These are phyloP conservation scores for Typhlichthys subterraneus DNA, from an alignment of 2,797 vertebrate genomes.

Conservation along the genomic window DNA sequence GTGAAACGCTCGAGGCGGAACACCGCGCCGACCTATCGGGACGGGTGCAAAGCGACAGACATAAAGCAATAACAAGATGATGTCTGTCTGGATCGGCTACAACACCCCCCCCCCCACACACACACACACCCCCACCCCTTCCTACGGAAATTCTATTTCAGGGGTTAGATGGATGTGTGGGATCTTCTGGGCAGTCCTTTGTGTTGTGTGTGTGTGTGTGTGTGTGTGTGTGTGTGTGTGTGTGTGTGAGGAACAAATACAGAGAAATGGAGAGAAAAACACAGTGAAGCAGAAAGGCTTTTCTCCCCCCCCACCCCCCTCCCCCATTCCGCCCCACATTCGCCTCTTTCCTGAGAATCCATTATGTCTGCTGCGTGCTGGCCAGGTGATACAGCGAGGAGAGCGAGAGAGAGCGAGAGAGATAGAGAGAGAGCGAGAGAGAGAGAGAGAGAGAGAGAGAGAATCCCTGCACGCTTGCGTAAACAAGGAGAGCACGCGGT, in stretches of 20 bases:
- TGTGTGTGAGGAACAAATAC: neutral
- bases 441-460: neutral
- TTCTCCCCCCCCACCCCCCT: too few species aligned
- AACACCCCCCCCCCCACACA: slow-evolving; percentile 8
- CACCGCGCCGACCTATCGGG: slow-evolving; percentile 34
- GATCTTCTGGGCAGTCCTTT: slow-evolving; percentile 29
- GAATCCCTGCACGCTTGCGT: slow-evolving; percentile 7
- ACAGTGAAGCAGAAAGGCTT: slow-evolving; percentile 3
- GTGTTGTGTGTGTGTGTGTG: too few species aligned
- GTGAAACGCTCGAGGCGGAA: slow-evolving; percentile 31
- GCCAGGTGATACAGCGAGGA: neutral
- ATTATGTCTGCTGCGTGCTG: too few species aligned
- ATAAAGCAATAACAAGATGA: slow-evolving; percentile 57
- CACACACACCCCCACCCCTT: slow-evolving; percentile 21
- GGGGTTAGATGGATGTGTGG: slow-evolving; percentile 38
- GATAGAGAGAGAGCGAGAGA: neutral
- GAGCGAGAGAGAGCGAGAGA: neutral
- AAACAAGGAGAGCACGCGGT: slow-evolving; percentile 27
- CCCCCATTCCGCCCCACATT: too few species aligned
- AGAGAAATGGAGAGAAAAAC: slow-evolving; percentile 1
- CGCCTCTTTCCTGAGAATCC: too few species aligned
- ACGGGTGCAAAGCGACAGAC: slow-evolving; percentile 51
- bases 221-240: too few species aligned
- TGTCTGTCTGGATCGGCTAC: slow-evolving; percentile 53
- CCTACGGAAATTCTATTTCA: slow-evolving; percentile 42